Base-by-base conservation (phyloP, 2,797 vertebrate genomes). In the Typhlichthys subterraneus region DNA sequence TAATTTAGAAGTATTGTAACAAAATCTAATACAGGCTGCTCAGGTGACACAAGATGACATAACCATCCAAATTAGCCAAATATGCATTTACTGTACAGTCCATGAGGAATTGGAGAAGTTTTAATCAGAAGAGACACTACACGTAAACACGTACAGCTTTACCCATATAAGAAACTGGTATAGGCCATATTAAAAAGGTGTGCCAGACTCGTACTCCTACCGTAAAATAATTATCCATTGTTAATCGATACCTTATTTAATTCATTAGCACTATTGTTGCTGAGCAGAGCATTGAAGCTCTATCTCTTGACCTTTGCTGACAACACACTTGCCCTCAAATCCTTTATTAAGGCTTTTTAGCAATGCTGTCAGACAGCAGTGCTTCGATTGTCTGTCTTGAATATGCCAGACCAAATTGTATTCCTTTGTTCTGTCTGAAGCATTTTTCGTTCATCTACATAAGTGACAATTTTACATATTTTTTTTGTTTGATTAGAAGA, bases 301-400 rank as follows among this genome's bases (percentile, higher is more conserved):
- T 61, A 46, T 45, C 29, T 29, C 67, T 19, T 65, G 75, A 75
- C 65, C 72, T 74, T 70, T 51, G 47, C 48, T 56, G 61, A 53
- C 69, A 67, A 15, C n/a, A 46, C 45, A 45, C 23, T 57, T 63
- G 38, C 49, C 49, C 53, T 59, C 63, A 33, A 45, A n/a, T 31
- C 48, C 8, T 61, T 71, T 63, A 53, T 69, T 62, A 62, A 51
- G 45, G 12, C 57, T 61, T 45, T 46, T 14, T 5, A 51, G 59
- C 68, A 60, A 50, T 12, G 46, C 38, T 17, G 60, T 61, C 60
- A 59, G 54, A 65, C 46, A 13, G 42, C 29, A 29, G 12, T 7
- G 54, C 4, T 13, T 51, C 9, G 13, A 67, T 56, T 33, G 9
- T 48, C 33, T 55, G 15, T 9, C 46, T 53, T 10, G 47, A 46